A percentile compares a stretch with the other conserved stretches of the same genome.
Conservation (phyloP, 2,797 vertebrate species). For the Pteronotus mesoamericanus region DNA sequence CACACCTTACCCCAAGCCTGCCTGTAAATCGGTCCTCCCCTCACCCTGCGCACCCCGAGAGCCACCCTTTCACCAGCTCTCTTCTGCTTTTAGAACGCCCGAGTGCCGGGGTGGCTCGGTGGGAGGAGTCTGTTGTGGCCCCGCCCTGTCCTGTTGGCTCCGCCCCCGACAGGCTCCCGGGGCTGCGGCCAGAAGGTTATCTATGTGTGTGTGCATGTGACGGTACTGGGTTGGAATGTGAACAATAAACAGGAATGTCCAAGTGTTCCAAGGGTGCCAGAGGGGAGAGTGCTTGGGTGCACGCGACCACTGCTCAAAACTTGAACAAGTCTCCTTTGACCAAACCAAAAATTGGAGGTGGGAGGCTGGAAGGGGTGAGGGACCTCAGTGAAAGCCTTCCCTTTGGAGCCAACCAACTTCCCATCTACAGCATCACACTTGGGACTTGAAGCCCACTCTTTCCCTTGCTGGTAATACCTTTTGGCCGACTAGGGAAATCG, state of each 20-base stretch:
- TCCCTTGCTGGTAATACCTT: not conserved
- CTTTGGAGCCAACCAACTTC: not conserved
- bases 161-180: conserved; percentile 51
- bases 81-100: not conserved
- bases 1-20: not conserved
- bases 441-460: not conserved
- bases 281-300: not conserved
- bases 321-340: not conserved
- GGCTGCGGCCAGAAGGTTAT: conserved; percentile 62
- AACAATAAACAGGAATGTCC: conserved; percentile 81
- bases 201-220: conserved; percentile 78
- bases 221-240: conserved; percentile 76
- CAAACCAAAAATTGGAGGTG: not conserved
- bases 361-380: no score
- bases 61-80: conserved; percentile 42
- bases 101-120: conserved; percentile 32
- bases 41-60: not conserved
- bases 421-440: not conserved
- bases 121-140: conserved; percentile 58
- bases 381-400: not conserved
- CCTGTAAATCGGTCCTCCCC: not conserved
- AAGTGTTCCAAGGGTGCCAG: conserved; percentile 54
- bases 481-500: not conserved
- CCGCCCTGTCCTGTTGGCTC: conserved; percentile 25
- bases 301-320: not conserved